Evolutionary conservation across 2,888 invertebrate species (phyloP).

Genomic region (Microctonus brassicae): DNA sequence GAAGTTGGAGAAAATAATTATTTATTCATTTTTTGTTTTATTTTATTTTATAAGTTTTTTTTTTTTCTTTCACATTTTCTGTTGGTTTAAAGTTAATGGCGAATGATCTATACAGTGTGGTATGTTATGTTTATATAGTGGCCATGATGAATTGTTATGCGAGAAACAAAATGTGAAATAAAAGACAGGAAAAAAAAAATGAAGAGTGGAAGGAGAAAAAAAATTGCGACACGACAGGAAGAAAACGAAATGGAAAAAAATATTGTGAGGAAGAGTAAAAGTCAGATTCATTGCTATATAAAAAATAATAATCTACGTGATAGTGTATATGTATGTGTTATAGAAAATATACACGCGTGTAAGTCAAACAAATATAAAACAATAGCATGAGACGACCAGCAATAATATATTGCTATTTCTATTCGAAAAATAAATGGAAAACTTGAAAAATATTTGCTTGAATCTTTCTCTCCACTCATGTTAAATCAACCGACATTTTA

Average conservation of each 20-base stretch:
- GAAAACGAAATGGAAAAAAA: background rate
- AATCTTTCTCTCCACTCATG: background rate
- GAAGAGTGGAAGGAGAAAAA: background rate
- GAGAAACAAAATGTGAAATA: background rate
- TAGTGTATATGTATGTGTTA: background rate
- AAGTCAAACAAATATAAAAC: background rate
- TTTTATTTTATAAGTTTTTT: too few relatives aligned
- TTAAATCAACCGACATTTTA: background rate
- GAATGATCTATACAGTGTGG: background rate
- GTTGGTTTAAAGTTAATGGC: background rate
- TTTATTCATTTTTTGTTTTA: background rate
- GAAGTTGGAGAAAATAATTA: background rate
- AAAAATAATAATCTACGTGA: background rate
- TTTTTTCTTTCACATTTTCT: too few relatives aligned
- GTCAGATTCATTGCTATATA: background rate
- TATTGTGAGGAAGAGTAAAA: background rate
- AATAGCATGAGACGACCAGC: background rate
- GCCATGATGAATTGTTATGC: background rate
- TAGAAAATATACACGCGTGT: constrained; percentile 6
- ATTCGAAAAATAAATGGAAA: too few relatives aligned
- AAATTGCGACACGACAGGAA: constrained; percentile 4
- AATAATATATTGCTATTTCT: background rate
- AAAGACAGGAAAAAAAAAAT: background rate
- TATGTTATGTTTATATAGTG: background rate
- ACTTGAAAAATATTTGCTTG: background rate